Base-by-base conservation (phyloP, 2,113 vertebrate genomes). In the Sakesphorus luctuosus region DNA sequence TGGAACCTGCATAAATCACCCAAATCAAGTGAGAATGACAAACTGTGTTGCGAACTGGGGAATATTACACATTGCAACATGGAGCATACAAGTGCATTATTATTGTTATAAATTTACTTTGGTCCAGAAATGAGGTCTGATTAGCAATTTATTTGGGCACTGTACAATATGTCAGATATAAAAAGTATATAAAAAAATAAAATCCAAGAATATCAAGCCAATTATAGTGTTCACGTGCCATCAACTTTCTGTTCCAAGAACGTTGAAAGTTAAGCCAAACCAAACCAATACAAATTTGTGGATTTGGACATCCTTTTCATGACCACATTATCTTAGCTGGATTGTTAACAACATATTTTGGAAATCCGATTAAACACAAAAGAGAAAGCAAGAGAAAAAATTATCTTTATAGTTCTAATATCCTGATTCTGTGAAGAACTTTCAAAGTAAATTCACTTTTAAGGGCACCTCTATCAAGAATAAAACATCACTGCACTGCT, bases 201-300 rank as follows among this genome's bases (percentile, higher is more conserved):
- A 17, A 97, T 95, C 97, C 98, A 98, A 96, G 97, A 98, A 98
- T 98, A 98, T 98, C 97, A 98, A 98, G 94, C 84, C 96, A 98
- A 98, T 99, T 98, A 98, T 90, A 98, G 97, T 96, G 96, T 98
- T 98, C 98, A 98, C 94, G 97, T 98, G 98, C 98, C 98, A 98
- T 98, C 98, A 98, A 97, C 97, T 97, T 98, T 97, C 96, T 94
- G 91, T 97, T 99, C 97, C 98, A 99, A 98, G 97, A 98, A 98
- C 98, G 98, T 98, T 98, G 97, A 97, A 98, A 97, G 75, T 97
- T 94, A 95, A 97, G 98, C 98, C 98, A 99, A 98, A 98, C 98
- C 98, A 98, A 98, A 98, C 97, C 98, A 98, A 98, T 98, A 97
- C 98, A 98, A 98, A 98, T 98, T 98, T 98, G 98, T 98, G 97